phyloP scores from a whole-genome alignment of 2,797 vertebrate species.

The Crax fasciolata region DNA sequence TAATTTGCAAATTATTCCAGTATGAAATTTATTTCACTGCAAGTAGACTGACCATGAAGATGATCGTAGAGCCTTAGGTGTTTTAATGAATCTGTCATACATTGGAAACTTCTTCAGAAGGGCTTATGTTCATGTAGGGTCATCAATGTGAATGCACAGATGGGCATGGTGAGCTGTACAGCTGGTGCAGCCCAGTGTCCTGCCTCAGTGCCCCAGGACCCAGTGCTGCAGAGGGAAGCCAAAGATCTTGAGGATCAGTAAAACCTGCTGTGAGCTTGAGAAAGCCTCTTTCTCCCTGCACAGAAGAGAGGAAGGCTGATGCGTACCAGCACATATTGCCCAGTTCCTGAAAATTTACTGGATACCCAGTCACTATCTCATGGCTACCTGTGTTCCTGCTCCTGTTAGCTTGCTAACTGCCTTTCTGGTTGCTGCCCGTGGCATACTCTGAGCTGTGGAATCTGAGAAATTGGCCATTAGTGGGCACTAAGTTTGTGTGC shows the following conservation, averaged over 20 bases:
- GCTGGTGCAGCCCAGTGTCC: neutral
- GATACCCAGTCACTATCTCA: neutral
- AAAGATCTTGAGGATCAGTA: neutral
- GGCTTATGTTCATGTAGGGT: neutral
- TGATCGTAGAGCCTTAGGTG: neutral
- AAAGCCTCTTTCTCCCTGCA: neutral
- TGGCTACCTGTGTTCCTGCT: neutral
- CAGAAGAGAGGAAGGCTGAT: neutral
- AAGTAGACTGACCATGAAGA: neutral
- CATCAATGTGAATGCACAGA: neutral
- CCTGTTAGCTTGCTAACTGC: neutral
- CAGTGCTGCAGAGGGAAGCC: neutral
- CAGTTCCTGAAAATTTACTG: neutral
- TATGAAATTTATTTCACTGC: neutral
- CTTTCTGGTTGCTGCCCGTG: neutral
- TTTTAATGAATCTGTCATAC: neutral
- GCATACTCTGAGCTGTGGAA: neutral
- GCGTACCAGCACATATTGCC: accelerated
- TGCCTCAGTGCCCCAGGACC: neutral
- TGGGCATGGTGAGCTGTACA: neutral
- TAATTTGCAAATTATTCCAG: neutral
- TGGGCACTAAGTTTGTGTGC: neutral
- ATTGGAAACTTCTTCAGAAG: neutral
- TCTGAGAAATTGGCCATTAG: neutral
- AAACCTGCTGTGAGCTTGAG: neutral